Evolutionary conservation across 2,113 vertebrate genomes (phyloP).

Genomic region (Rhombomys opimus): DNA sequence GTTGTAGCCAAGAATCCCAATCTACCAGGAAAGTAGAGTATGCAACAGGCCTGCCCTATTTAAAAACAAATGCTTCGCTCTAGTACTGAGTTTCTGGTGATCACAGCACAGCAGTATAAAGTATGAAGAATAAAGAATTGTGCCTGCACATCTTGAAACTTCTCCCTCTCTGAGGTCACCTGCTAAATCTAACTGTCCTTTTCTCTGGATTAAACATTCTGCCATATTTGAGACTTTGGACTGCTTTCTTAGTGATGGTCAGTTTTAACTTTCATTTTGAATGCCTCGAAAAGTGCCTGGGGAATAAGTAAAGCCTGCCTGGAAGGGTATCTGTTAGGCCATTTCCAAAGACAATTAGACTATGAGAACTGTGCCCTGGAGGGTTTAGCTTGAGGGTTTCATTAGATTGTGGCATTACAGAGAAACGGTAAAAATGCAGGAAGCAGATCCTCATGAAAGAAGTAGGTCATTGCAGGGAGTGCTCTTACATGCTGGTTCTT

Average conservation of each 20-base stretch:
- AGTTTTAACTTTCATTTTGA: background rate
- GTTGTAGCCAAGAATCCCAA: background rate
- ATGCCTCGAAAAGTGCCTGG: background rate
- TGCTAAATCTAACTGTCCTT: background rate
- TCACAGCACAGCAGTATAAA: background rate
- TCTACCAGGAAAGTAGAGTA: background rate
- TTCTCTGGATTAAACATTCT: constrained; percentile 17
- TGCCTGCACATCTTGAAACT: background rate
- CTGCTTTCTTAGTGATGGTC: background rate
- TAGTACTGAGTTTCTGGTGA: background rate
- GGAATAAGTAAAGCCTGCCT: background rate
- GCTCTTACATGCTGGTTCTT: background rate
- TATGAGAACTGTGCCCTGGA: background rate
- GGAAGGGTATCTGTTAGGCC: background rate
- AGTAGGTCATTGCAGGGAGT: no score
- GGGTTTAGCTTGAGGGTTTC: background rate
- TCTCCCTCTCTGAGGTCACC: background rate
- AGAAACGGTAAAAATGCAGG: background rate
- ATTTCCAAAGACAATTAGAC: background rate
- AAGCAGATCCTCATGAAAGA: no score
- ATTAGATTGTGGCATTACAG: background rate
- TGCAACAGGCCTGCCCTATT: background rate
- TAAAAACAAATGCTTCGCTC: constrained; percentile 7
- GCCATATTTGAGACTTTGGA: background rate
- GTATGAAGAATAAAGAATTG: background rate